Evolutionary conservation across 2,113 vertebrate species (phyloP), one percentile per base, ranked within the genome.

Genomic region (Gasterosteus nipponicus): DNA sequence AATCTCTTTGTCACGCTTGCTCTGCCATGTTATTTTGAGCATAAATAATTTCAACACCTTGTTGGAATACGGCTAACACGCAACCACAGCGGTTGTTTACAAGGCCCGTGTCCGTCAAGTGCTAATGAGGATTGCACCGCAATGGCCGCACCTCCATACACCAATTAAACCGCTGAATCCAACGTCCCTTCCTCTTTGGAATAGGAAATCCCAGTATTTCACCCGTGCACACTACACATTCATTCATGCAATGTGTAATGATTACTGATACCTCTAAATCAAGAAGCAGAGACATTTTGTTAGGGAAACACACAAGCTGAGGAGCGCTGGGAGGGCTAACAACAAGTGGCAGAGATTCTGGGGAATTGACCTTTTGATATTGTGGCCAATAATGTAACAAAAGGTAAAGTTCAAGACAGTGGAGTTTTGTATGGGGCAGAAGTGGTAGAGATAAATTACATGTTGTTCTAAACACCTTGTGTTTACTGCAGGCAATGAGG

Each of bases 351-450:
- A 54, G 51, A 22, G 46, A 9, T 51, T 7, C 42, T 22, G 12
- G 7, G 33, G 14, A 47, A 56, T 42, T 61, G 66, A 83, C 60
- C 57, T 26, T 80, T 68, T 67, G 57, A 10, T 51, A 56, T 15
- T 53, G 41, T 51, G 53, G 61, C 10, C 49, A 67, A 53, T 39
- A 42, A 35, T 41, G 56, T 10, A 62, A 56, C 56, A 49, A 68
- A 67, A 72, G 22, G 14, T 22, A 33, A 47, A 58, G 33, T 9
- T 56, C 12, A 56, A 62, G 33, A 68, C 18, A 15, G 46, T 33
- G 42, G 16, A 58, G 18, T 38, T 38, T 38, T 18, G 72, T 42
- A 31, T 11, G 41, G 51, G 16, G 54, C 29, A 14, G 44, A 53
- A 26, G 18, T 5, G 15, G 41, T 31, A 8, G 38, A 12, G n/a